Conservation (phyloP, 1,140 invertebrate species). For the Cylas formicarius region DNA sequence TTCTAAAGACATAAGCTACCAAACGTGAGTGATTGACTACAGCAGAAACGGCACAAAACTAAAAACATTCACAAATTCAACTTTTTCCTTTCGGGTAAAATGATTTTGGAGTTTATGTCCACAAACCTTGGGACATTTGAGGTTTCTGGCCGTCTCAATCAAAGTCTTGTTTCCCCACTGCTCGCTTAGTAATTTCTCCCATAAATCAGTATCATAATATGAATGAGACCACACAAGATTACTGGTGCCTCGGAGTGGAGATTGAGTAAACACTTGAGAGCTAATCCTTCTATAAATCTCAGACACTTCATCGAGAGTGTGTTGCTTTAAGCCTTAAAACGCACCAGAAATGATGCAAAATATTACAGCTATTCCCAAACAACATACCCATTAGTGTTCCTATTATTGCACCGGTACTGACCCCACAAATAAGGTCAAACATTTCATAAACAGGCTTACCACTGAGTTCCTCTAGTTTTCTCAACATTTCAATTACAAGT, state of each 20-base stretch:
- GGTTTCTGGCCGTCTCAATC: constrained; percentile 56
- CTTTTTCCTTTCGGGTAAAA: not conserved
- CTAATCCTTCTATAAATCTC: constrained; percentile 48
- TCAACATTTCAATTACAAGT: constrained; percentile 72
- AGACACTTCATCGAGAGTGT: constrained; percentile 19
- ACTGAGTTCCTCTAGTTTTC: constrained; percentile 65
- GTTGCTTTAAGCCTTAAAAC: constrained; percentile 24
- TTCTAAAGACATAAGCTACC: constrained; percentile 83
- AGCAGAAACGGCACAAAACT: constrained; percentile 73
- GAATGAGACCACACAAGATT: constrained; percentile 78
- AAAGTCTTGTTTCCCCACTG: constrained; percentile 61
- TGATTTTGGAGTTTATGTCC: constrained; percentile 7
- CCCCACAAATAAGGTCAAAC: constrained; percentile 89
- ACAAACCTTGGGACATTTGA: constrained; percentile 56
- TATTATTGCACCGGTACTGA: constrained; percentile 81
- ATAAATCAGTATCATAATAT: constrained; percentile 82
- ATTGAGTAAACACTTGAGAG: constrained; percentile 64
- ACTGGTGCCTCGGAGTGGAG: constrained; percentile 63
- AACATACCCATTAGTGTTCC: constrained; percentile 55
- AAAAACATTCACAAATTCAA: constrained; percentile 25
- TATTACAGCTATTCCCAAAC: constrained; percentile 1
- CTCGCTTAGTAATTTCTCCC: constrained; percentile 73
- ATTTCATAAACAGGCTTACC: constrained; percentile 58
- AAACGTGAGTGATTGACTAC: constrained; percentile 74
- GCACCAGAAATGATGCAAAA: constrained; percentile 2